Percentiles rank a stretch among this genome's conserved stretches.
phyloP scores from a whole-genome alignment of 1,140 invertebrate genomes.

The Limonius californicus region DNA sequence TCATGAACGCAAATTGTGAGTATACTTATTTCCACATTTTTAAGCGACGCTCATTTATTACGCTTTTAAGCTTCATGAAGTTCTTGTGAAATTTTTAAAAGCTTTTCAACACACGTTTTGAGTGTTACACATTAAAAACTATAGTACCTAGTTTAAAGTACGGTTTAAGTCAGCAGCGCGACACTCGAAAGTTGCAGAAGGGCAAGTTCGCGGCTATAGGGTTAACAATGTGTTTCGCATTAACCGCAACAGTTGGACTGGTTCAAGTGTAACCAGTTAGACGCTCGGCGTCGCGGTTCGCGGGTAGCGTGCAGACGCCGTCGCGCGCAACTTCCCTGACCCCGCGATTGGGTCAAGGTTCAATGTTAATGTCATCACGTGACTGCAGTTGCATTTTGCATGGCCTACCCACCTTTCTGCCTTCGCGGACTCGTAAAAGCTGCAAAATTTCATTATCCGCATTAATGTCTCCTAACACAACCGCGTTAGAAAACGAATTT shows the following conservation, averaged over 20 bases:
- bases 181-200: no score
- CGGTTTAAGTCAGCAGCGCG: not conserved
- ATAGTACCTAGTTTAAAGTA: not conserved
- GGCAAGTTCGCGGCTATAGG: no score
- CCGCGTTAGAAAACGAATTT: no score
- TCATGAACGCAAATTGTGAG: no score
- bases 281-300: constrained; percentile 28
- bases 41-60: no score
- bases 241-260: constrained; percentile 11
- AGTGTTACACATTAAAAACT: not conserved
- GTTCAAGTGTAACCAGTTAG: constrained; percentile 14
- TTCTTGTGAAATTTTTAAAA: no score
- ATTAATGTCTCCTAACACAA: no score
- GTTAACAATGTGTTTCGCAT: not conserved
- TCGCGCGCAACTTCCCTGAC: constrained; percentile 33
- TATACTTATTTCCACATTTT: no score
- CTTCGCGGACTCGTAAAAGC: no score
- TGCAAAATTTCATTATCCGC: no score
- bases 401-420: no score
- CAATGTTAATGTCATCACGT: constrained; percentile 36
- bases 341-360: constrained; percentile 39
- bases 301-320: constrained; percentile 23
- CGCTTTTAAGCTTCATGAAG: no score
- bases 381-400: constrained; percentile 33
- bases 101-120: not conserved